Evolutionary conservation across 2,797 vertebrate genomes (phyloP).

Genomic region (Notamacropus eugenii): DNA sequence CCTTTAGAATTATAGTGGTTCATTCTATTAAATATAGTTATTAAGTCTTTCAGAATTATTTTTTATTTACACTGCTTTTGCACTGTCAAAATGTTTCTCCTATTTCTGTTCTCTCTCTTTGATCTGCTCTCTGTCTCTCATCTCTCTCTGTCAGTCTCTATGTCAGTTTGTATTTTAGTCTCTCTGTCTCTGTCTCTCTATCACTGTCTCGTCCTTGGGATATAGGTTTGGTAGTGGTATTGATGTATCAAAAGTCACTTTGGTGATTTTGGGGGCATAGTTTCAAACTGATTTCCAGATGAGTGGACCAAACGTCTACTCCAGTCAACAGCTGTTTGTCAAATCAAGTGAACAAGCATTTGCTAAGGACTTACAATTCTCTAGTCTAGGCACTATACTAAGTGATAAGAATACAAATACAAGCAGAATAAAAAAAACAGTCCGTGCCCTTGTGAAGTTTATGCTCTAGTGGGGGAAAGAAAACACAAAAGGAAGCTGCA

Average conservation of each 20-base stretch:
- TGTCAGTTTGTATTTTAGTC: no score
- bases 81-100: neutral
- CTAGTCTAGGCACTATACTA: neutral
- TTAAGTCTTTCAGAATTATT: neutral
- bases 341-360: neutral
- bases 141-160: neutral
- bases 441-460: neutral
- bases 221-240: neutral
- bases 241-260: neutral
- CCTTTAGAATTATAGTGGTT: neutral
- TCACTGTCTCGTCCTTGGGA: neutral
- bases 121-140: neutral
- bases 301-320: neutral
- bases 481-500: neutral
- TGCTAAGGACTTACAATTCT: neutral
- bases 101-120: neutral
- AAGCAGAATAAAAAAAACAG: neutral
- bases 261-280: neutral
- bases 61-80: neutral
- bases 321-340: neutral
- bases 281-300: neutral
- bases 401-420: neutral
- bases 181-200: neutral
- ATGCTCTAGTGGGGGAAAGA: neutral
- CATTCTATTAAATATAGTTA: neutral